Evolutionary conservation across 2,797 vertebrate species (phyloP).

Genomic region (Psittacula echo): DNA sequence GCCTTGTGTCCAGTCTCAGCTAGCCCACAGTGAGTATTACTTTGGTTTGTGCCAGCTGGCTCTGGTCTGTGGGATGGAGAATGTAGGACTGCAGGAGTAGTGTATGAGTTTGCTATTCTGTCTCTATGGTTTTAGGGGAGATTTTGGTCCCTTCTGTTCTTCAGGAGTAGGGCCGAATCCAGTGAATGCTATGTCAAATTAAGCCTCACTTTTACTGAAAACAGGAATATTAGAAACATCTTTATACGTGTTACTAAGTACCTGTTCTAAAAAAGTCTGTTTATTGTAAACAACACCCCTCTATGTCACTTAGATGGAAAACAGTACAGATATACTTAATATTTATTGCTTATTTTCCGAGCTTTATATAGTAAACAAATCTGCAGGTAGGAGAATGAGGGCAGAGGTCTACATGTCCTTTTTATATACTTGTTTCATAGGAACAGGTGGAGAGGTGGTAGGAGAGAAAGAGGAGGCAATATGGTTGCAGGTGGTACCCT

Average conservation of each 20-base stretch:
- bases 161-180: neutral
- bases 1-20: neutral
- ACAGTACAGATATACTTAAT: neutral
- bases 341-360: neutral
- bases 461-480: neutral
- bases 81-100: neutral
- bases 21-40: neutral
- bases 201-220: neutral
- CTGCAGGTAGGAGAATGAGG: neutral
- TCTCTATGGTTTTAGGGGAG: neutral
- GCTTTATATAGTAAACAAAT: neutral
- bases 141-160: neutral
- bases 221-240: neutral
- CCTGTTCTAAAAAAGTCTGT: neutral
- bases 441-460: neutral
- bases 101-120: neutral
- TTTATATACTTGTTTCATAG: too few relatives aligned
- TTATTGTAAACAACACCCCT: neutral
- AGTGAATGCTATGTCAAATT: neutral
- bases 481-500: neutral
- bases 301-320: neutral
- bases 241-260: neutral
- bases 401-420: neutral
- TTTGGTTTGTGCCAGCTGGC: conserved; percentile 36
- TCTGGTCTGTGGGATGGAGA: neutral